Conservation (phyloP, 2,797 vertebrate species). For the Lacerta viridis region DNA sequence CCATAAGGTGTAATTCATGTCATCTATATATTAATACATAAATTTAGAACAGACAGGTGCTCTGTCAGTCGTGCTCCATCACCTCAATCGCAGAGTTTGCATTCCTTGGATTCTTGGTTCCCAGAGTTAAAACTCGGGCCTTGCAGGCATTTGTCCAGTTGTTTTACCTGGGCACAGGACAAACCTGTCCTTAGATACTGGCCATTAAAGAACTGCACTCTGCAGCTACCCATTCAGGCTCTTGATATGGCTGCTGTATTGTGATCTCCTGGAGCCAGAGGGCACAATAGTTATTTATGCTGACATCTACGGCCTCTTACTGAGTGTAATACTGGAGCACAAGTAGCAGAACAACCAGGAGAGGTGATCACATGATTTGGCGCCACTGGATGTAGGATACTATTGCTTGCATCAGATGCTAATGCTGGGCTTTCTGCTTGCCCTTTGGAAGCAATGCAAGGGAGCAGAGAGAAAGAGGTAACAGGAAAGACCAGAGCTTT, state of each 20-base stretch:
- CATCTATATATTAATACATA: too few species aligned
- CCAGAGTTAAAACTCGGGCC: background rate
- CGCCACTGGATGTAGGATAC: background rate
- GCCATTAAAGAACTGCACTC: background rate
- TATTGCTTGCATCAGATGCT: background rate
- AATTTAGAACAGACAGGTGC: too few species aligned
- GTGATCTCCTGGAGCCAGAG: background rate
- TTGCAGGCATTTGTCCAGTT: background rate
- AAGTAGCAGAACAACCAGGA: background rate
- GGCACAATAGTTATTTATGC: conserved; percentile 4
- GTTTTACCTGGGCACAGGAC: background rate
- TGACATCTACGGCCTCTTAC: background rate
- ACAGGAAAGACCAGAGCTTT: background rate
- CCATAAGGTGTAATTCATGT: too few species aligned
- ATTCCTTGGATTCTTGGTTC: background rate
- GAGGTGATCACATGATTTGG: background rate
- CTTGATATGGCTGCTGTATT: background rate
- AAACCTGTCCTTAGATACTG: background rate
- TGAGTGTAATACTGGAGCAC: background rate
- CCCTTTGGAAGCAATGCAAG: background rate
- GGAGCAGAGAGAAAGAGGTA: background rate
- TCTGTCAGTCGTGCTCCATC: background rate
- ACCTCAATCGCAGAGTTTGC: background rate
- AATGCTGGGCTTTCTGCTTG: background rate
- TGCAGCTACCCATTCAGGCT: background rate